Conservation (phyloP, 2,113 vertebrate species). For the Oceanodroma tethys region DNA sequence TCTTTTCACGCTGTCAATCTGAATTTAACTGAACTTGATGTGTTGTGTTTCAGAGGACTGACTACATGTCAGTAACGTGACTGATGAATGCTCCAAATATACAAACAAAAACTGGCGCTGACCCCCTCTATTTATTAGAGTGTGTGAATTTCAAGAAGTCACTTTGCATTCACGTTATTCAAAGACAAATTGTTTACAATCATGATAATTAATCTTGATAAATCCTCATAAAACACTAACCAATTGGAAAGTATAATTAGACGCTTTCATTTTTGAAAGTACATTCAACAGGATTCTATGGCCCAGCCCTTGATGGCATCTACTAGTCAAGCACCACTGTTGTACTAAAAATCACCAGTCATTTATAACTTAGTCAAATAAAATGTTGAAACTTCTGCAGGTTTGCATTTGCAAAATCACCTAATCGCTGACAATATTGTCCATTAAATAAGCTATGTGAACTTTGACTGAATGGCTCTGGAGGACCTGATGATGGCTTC, state of each 20-base stretch:
- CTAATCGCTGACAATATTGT: background rate
- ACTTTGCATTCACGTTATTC: background rate
- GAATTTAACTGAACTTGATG: conserved; percentile 64
- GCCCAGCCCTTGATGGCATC: background rate
- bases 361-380: background rate
- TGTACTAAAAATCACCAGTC: background rate
- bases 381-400: background rate
- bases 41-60: conserved; percentile 62
- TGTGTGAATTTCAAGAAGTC: conserved; percentile 32
- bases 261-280: background rate
- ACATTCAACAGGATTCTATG: background rate
- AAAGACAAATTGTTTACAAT: conserved; percentile 49
- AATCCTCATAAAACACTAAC: conserved; percentile 2
- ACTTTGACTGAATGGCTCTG: background rate
- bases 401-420: background rate
- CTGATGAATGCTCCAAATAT: conserved; percentile 12
- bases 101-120: conserved; percentile 27
- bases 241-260: conserved; percentile 3
- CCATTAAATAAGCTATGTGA: background rate
- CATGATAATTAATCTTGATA: conserved; percentile 28
- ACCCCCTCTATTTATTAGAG: conserved; percentile 6
- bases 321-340: background rate
- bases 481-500: background rate
- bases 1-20: conserved; percentile 62
- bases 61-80: conserved; percentile 47